Percentiles rank a stretch among this genome's conserved stretches.
phyloP scores from a whole-genome alignment of 2,797 vertebrate genomes.

The Syngnathus acus region DNA sequence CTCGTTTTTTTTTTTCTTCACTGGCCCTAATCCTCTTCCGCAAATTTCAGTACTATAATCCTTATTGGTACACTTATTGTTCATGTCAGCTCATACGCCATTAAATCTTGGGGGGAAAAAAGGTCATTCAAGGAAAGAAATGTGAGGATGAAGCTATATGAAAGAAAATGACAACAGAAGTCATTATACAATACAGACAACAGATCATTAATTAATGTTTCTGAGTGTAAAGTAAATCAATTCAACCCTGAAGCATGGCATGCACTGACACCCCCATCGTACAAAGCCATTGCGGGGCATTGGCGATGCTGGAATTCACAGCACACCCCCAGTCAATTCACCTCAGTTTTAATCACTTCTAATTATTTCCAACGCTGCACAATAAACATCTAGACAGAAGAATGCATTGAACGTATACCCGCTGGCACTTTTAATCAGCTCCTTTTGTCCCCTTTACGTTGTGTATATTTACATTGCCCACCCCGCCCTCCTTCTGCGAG shows the following conservation, averaged over 20 bases:
- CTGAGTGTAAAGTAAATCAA: conserved; percentile 68
- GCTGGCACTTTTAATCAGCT: conserved; percentile 39
- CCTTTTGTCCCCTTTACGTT: conserved; percentile 29
- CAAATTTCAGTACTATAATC: conserved; percentile 60
- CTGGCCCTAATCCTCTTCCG: no score
- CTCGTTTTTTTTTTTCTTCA: no score
- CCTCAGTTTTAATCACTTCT: conserved; percentile 65
- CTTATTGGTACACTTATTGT: conserved; percentile 64
- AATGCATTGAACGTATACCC: conserved; percentile 21
- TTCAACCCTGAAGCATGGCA: conserved; percentile 58
- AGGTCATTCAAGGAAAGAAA: conserved; percentile 3
- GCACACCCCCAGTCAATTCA: conserved; percentile 54
- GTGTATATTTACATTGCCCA: conserved; percentile 6
- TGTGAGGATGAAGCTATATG: conserved; percentile 28
- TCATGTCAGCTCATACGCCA: conserved; percentile 57
- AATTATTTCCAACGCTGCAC: conserved; percentile 61
- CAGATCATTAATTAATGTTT: conserved; percentile 67
- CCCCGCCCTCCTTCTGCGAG: conserved; percentile 19
- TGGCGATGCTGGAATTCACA: conserved; percentile 14
- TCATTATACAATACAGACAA: conserved; percentile 48
- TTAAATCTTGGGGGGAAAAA: conserved; percentile 33
- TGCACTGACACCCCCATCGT: conserved; percentile 53
- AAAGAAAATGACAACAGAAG: conserved; percentile 45
- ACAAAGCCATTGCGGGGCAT: conserved; percentile 27
- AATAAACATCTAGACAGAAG: conserved; percentile 43